Percentiles rank a stretch among this genome's conserved stretches.
These are phyloP conservation scores for Odocoileus virginianus DNA, from an alignment of 2,113 vertebrate genomes.

Conservation along the genomic window DNA sequence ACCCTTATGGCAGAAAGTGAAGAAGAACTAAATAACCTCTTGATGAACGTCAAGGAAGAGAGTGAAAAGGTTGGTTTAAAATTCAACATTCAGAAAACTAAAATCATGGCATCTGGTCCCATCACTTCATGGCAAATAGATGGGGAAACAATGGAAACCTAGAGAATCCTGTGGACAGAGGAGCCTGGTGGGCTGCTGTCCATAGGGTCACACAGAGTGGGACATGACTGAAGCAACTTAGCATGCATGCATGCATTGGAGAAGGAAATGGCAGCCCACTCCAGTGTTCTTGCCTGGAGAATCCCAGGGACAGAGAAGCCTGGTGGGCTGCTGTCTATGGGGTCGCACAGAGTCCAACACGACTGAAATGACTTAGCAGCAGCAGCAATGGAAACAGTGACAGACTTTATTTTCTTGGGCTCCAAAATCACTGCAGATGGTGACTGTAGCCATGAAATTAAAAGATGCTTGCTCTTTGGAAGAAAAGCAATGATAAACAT, in stretches of 20 bases:
- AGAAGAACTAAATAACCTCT: background rate
- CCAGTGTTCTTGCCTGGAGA: background rate
- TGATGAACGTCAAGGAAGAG: background rate
- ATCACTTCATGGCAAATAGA: background rate
- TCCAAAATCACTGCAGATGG: background rate
- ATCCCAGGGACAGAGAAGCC: background rate
- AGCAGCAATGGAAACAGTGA: background rate
- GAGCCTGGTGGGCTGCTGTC: background rate
- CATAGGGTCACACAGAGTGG: background rate
- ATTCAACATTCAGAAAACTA: background rate
- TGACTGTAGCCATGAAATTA: background rate
- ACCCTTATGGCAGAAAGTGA: background rate
- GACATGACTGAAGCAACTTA: background rate
- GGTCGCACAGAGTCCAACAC: fast-evolving
- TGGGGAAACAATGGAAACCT: background rate
- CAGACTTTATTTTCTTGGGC: background rate
- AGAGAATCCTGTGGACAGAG: background rate
- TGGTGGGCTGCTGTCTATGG: background rate
- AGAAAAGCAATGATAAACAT: background rate
- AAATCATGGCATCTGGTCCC: background rate
- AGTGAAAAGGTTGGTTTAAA: background rate
- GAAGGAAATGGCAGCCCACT: background rate
- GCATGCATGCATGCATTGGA: background rate
- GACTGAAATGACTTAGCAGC: background rate
- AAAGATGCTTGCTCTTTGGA: background rate